These are phyloP conservation scores for Reinhardtius hippoglossoides DNA, from an alignment of 2,113 vertebrate genomes.

Conservation along the genomic window DNA sequence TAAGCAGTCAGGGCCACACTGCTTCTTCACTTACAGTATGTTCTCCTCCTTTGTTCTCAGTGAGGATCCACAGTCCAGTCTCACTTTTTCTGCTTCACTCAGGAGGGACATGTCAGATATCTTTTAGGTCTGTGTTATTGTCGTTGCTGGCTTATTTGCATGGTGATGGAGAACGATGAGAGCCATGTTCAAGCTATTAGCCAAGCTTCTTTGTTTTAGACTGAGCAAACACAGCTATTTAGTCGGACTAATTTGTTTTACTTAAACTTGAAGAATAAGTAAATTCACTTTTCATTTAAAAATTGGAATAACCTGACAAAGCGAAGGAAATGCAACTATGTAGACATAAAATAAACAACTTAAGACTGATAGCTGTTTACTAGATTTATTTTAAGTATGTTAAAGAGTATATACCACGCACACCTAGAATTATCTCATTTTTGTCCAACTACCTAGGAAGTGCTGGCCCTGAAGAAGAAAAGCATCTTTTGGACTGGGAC, in stretches of 20 bases:
- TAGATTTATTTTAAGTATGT: background rate
- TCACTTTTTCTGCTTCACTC: background rate
- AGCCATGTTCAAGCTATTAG: too few species aligned
- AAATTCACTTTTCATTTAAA: too few species aligned
- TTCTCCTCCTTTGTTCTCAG: background rate
- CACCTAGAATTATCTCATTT: conserved; percentile 29
- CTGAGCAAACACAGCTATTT: too few species aligned
- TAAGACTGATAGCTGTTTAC: background rate
- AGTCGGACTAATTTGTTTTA: too few species aligned
- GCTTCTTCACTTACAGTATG: background rate
- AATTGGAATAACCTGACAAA: too few species aligned
- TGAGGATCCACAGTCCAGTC: background rate
- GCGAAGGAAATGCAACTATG: too few species aligned
- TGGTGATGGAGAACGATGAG: too few species aligned
- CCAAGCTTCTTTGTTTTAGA: too few species aligned
- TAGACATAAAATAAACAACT: too few species aligned
- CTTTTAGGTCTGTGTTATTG: background rate
- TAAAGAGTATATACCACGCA: conserved; percentile 3
- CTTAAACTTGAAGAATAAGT: too few species aligned
- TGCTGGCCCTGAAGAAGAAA: conserved; percentile 26
- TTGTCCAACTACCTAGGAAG: conserved; percentile 36
- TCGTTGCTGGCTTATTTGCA: too few species aligned
- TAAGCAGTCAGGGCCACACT: background rate
- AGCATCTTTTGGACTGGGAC: conserved; percentile 27
- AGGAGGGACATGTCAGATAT: background rate